phyloP scores from a whole-genome alignment of 2,113 vertebrate genomes.

The Rafetus swinhoei region DNA sequence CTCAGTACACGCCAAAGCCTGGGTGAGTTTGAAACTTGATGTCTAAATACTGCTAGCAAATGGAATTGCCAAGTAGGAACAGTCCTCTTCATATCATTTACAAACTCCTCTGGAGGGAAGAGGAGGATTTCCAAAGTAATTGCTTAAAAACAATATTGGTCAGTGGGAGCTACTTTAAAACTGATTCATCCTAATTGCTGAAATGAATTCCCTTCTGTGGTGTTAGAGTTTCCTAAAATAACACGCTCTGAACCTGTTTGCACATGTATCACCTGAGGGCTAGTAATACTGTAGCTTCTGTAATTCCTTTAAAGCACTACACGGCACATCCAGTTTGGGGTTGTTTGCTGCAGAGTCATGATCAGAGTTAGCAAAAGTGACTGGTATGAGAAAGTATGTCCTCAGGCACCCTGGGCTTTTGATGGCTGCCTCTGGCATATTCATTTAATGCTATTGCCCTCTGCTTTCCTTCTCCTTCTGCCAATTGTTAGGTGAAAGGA shows the following conservation, averaged over 20 bases:
- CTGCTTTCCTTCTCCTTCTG: background rate
- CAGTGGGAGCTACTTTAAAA: background rate
- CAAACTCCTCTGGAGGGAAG: background rate
- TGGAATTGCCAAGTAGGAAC: background rate
- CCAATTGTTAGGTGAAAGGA: background rate
- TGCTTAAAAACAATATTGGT: background rate
- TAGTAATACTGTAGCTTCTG: background rate
- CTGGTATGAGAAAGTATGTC: background rate
- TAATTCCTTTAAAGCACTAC: background rate
- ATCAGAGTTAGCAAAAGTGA: background rate
- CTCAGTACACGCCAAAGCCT: background rate
- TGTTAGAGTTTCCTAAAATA: background rate
- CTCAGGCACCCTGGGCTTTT: background rate
- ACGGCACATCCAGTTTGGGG: background rate
- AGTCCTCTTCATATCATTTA: background rate
- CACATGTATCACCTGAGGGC: background rate
- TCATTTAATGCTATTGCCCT: background rate
- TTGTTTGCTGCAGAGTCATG: background rate
- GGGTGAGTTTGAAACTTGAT: background rate
- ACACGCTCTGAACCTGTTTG: background rate
- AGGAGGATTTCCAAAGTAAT: background rate
- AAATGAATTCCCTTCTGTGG: background rate
- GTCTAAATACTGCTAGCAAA: background rate
- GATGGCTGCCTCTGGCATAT: background rate
- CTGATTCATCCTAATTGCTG: background rate